phyloP scores from a whole-genome alignment of 2,113 vertebrate species.

The Hiodon alosoides region DNA sequence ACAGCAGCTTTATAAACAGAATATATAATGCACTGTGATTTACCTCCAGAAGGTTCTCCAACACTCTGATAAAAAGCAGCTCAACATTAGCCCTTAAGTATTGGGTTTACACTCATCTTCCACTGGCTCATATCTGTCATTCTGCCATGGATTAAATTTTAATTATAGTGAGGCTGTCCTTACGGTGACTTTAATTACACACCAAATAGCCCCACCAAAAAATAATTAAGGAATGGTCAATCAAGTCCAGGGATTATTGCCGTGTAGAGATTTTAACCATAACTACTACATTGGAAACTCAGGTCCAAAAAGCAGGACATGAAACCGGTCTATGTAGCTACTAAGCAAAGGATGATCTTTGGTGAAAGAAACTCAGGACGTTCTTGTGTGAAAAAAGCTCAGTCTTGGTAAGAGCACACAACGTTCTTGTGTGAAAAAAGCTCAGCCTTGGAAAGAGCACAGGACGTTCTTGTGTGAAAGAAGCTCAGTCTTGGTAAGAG shows the following conservation, averaged over 20 bases:
- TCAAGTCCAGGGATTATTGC: background rate
- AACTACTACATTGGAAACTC: background rate
- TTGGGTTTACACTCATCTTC: conserved; percentile 24
- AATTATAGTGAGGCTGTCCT: conserved; percentile 24
- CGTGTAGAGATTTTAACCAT: conserved; percentile 12
- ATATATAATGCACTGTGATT: conserved; percentile 16
- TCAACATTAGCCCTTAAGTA: conserved; percentile 15
- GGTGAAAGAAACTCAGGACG: background rate
- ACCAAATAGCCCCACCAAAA: conserved; percentile 24
- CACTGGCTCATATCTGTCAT: conserved; percentile 28
- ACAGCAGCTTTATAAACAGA: conserved; percentile 16
- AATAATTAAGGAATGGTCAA: conserved; percentile 24
- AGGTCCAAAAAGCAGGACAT: background rate
- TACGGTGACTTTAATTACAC: conserved; percentile 29
- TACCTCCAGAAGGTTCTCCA: conserved; percentile 5
- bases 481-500: too few species aligned
- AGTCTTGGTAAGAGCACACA: background rate
- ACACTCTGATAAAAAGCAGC: conserved; percentile 24
- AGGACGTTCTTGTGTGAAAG: too few species aligned
- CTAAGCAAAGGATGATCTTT: background rate
- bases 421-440: background rate
- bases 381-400: background rate
- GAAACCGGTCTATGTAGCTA: background rate
- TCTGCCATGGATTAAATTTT: conserved; percentile 30
- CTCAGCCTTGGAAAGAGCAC: too few species aligned